Evolutionary conservation across 1,140 invertebrate genomes (phyloP).

Genomic region (Fopius arisanus): DNA sequence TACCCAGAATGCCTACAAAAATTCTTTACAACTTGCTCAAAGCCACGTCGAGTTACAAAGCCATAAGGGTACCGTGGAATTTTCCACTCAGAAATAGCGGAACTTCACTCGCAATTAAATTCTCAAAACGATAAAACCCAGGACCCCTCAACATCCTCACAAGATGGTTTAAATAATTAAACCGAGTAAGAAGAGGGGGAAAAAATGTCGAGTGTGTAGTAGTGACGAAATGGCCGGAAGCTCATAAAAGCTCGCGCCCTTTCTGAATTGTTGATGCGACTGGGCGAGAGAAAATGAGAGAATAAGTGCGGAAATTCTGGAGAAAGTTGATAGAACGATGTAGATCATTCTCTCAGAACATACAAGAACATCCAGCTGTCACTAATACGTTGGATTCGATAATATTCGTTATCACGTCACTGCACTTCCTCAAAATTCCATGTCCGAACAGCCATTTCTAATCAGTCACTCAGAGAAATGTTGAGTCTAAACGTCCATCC

Average conservation of each 20-base stretch:
- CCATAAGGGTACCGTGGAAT: too few relatives aligned
- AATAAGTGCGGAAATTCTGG: neutral
- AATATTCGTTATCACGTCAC: neutral
- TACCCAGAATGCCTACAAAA: neutral
- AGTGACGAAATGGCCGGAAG: conserved; percentile 23
- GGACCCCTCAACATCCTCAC: neutral
- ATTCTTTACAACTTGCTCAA: neutral
- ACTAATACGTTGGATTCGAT: neutral
- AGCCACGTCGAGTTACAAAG: neutral
- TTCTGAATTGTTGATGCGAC: conserved; percentile 18
- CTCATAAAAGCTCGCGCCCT: conserved; percentile 7
- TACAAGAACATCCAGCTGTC: neutral
- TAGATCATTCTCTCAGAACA: neutral
- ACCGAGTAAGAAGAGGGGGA: neutral
- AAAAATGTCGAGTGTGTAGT: neutral
- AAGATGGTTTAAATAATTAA: conserved; percentile 12
- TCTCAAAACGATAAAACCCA: neutral
- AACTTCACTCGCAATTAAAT: neutral
- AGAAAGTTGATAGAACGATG: neutral
- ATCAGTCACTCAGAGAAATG: too few relatives aligned
- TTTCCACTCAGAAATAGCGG: neutral
- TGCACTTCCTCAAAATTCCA: too few relatives aligned
- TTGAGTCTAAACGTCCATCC: too few relatives aligned
- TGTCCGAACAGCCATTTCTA: too few relatives aligned
- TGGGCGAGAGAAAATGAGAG: neutral